Percentiles rank a stretch among this genome's conserved stretches.
Conservation (phyloP, 1,140 invertebrate genomes). For the Listronotus bonariensis region DNA sequence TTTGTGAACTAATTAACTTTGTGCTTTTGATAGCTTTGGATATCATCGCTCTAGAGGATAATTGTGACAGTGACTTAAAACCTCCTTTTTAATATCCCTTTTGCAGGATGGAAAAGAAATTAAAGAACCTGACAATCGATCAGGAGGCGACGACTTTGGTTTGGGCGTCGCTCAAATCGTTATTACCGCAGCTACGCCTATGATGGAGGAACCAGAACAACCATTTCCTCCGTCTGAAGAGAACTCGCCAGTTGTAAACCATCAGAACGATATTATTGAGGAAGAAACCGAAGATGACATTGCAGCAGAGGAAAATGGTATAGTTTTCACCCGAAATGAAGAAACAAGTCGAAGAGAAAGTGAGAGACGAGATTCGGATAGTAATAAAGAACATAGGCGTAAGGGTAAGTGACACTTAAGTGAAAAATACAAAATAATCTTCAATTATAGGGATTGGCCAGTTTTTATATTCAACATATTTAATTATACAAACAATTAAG, state of each 20-base stretch:
- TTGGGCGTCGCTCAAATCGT: conserved; percentile 83
- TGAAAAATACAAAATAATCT: no score
- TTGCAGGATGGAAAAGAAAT: conserved; percentile 32
- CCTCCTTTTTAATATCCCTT: not conserved
- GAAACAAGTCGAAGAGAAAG: not conserved
- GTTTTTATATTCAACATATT: no score
- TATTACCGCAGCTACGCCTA: conserved; percentile 86
- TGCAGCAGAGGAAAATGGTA: conserved; percentile 42
- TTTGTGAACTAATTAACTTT: no score
- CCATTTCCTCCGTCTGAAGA: conserved; percentile 64
- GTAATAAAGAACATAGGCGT: not conserved
- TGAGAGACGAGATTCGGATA: not conserved
- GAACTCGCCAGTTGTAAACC: conserved; percentile 52
- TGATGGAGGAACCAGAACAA: conserved; percentile 77
- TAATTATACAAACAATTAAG: no score
- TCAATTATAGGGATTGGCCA: no score
- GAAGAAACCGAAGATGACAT: conserved; percentile 38
- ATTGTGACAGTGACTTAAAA: no score
- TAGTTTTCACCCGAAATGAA: conserved; percentile 4
- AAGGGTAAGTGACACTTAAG: not conserved
- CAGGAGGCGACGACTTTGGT: conserved; percentile 55
- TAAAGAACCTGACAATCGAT: conserved; percentile 10
- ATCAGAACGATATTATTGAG: conserved; percentile 44
- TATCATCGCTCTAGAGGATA: no score
- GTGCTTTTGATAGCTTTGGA: no score